These are phyloP conservation scores for Callocephalon fimbriatum DNA, from an alignment of 2,113 vertebrate species.

Conservation along the genomic window DNA sequence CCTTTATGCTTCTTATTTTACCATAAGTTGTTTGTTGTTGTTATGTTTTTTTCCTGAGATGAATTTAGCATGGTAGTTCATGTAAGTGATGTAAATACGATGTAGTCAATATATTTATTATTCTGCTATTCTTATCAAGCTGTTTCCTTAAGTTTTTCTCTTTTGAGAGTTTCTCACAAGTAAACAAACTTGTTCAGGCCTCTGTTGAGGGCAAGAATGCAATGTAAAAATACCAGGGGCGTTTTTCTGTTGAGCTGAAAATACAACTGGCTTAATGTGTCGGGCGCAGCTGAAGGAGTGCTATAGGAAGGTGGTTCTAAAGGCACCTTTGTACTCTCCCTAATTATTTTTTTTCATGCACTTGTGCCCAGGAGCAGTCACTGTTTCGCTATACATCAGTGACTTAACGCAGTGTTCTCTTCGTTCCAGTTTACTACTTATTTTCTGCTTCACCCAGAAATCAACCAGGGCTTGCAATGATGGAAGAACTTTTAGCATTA, in stretches of 20 bases:
- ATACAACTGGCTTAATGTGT: neutral
- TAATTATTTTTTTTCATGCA: neutral
- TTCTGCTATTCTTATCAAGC: neutral
- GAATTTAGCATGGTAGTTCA: neutral
- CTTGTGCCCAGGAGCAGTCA: neutral
- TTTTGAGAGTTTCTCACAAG: neutral
- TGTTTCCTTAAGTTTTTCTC: neutral
- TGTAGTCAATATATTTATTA: neutral
- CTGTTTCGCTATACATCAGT: neutral
- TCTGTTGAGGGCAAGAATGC: slow-evolving; percentile 1
- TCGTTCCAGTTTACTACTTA: neutral
- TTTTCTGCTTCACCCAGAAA: neutral
- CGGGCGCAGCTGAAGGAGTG: neutral
- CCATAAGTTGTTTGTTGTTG: neutral
- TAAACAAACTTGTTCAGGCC: neutral
- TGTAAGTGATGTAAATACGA: neutral
- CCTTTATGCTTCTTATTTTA: neutral
- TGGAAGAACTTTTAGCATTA: neutral
- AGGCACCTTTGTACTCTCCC: neutral
- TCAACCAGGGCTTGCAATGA: neutral
- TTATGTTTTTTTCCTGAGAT: neutral
- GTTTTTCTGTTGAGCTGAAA: neutral
- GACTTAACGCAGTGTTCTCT: neutral
- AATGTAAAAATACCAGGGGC: neutral
- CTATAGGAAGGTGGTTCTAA: neutral